Base-by-base conservation (phyloP, 1,140 invertebrate genomes). In the Manduca sexta region DNA sequence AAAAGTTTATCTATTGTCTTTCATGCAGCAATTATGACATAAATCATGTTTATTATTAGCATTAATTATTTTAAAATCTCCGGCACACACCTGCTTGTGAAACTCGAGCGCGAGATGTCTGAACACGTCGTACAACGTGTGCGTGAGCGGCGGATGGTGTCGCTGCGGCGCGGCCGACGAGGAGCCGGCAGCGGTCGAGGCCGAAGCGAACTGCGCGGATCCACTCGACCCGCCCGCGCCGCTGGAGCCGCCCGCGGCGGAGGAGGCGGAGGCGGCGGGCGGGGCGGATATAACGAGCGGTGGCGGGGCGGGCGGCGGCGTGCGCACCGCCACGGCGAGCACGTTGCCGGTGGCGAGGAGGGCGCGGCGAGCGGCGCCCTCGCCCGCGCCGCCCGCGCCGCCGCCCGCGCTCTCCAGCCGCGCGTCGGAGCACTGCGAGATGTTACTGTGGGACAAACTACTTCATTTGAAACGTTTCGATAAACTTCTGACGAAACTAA, bases 381-480 rank as follows among this genome's bases (percentile, higher is more conserved):
- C 94, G 88, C 89, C 95, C 91, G 90, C 89, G 17, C 89, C 88
- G 31, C 70, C 70, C 34, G 63, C 63, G 61, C 94, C 71, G 59
- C 94, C 92, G 1, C 94, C 87, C 0, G 92, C 92, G 57, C 90
- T 90, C 67, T 95, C 93, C 21, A 95, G 74, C 37, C 94, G 89
- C 7, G 92, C 89, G 83, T 96, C 94, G 46, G 68, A 60, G 56
- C 76, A 83, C 10, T 52, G 54, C 17, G 79, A 83, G 18, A 83
- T 60, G 49, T 67, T 74, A 42, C 61, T 68, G 39, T 14, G 10
- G n/a, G 18, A 35, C 12, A 17, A 31, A 12, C 15, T 7, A 39
- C 37, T 14, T n/a, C 4, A 6, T 17, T 12, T 17, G 12, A 26
- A 30, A 11, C 29, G 29, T 30, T 30, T 30, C 29, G 11, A 11